Percentiles rank a stretch among this genome's conserved stretches.
These are phyloP conservation scores for Condylostylus longicornis DNA, from an alignment of 1,140 invertebrate genomes.

Conservation along the genomic window DNA sequence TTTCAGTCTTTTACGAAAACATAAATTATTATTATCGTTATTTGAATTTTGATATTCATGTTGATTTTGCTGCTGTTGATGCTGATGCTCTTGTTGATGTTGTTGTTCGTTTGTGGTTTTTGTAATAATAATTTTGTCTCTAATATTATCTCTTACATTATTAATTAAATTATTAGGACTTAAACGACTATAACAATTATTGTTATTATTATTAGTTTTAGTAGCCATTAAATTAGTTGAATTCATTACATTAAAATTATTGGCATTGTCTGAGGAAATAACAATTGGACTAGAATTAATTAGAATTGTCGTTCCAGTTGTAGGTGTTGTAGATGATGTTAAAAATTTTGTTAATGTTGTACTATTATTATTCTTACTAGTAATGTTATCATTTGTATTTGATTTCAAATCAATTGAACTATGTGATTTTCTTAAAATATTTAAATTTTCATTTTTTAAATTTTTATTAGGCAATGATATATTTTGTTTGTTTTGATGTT, in stretches of 20 bases:
- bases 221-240: too few species aligned
- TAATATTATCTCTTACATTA: slow-evolving; percentile 12
- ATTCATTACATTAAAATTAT: too few species aligned
- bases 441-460: slow-evolving; percentile 12
- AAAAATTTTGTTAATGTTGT: slow-evolving; percentile 14
- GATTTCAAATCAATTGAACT: slow-evolving; percentile 4
- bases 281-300: too few species aligned
- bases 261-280: too few species aligned
- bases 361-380: slow-evolving; percentile 31
- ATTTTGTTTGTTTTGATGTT: slow-evolving; percentile 4
- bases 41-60: not conserved
- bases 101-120: not conserved
- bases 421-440: slow-evolving; percentile 3
- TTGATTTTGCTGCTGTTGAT: not conserved
- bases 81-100: slow-evolving; percentile 1
- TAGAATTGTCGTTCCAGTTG: slow-evolving; percentile 8
- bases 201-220: too few species aligned
- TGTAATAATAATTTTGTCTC: not conserved
- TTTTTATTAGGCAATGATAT: slow-evolving; percentile 1
- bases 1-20: not conserved
- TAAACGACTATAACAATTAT: too few species aligned
- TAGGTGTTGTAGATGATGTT: slow-evolving; percentile 7
- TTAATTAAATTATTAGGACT: slow-evolving; percentile 22
- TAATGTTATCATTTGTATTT: slow-evolving; percentile 18
- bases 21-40: not conserved